phyloP scores from a whole-genome alignment of 2,797 vertebrate genomes.

The Chrysocyon brachyurus region DNA sequence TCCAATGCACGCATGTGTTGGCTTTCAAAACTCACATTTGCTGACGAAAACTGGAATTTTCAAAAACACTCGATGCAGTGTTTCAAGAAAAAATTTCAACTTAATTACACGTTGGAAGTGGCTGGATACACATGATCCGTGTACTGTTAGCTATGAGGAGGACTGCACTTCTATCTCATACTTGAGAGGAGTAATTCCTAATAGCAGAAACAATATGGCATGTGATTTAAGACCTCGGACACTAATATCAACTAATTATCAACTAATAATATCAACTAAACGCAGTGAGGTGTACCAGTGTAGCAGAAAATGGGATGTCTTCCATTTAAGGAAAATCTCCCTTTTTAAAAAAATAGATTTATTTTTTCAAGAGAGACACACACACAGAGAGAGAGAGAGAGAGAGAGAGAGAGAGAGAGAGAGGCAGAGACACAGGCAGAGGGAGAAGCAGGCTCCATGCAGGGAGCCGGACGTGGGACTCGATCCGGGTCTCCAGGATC shows the following conservation, averaged over 20 bases:
- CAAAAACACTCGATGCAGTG: neutral
- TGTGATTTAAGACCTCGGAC: fast-evolving
- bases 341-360: too few species aligned
- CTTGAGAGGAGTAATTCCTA: neutral
- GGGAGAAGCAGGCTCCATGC: too few species aligned
- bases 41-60: neutral
- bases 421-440: too few species aligned
- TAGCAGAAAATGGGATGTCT: fast-evolving
- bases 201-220: fast-evolving
- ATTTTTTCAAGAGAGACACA: too few species aligned
- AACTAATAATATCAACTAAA: fast-evolving
- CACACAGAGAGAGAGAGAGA: too few species aligned
- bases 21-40: neutral
- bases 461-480: too few species aligned
- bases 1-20: fast-evolving
- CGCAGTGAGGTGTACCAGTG: fast-evolving
- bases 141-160: fast-evolving
- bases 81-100: neutral
- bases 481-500: too few species aligned
- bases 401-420: too few species aligned
- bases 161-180: fast-evolving
- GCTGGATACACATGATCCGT: fast-evolving
- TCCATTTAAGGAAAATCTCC: neutral
- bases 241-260: fast-evolving
- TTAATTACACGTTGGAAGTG: neutral